Evolutionary conservation across 2,888 invertebrate species (phyloP).

Genomic region (Alsophila aescularia): DNA sequence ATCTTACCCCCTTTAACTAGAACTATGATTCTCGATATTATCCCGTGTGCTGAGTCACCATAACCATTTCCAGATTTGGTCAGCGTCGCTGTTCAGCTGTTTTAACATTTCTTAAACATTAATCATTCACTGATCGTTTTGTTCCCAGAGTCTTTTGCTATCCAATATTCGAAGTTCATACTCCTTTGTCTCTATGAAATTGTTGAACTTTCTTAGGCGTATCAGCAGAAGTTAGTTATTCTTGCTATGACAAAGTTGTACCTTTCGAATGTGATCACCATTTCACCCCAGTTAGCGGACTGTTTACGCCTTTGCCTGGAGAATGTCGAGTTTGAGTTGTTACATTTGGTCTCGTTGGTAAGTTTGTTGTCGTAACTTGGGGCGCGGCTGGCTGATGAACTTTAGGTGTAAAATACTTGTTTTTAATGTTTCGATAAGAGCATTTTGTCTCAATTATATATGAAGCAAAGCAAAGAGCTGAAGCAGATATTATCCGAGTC

Average conservation of each 20-base stretch:
- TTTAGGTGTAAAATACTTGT: background rate
- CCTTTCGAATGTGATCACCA: background rate
- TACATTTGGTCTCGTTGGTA: conserved; percentile 12
- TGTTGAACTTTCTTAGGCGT: background rate
- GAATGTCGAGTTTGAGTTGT: conserved; percentile 20
- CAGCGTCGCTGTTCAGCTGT: too few species aligned
- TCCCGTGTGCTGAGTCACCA: too few species aligned
- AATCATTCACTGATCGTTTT: too few species aligned
- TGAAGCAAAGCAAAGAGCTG: too few species aligned
- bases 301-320: conserved; percentile 14
- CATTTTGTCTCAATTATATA: background rate
- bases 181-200: background rate
- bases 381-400: conserved; percentile 12
- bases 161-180: background rate
- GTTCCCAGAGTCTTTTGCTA: too few species aligned
- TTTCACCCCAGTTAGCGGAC: conserved; percentile 7
- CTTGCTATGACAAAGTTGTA: conserved; percentile 4
- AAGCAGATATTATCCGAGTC: too few species aligned
- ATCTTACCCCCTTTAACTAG: too few species aligned
- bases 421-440: conserved; percentile 4
- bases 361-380: conserved; percentile 14
- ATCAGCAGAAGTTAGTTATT: background rate
- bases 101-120: too few species aligned
- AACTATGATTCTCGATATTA: too few species aligned
- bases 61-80: too few species aligned